phyloP scores from a whole-genome alignment of 1,140 invertebrate genomes.

The Tetramorium parvispinum region DNA sequence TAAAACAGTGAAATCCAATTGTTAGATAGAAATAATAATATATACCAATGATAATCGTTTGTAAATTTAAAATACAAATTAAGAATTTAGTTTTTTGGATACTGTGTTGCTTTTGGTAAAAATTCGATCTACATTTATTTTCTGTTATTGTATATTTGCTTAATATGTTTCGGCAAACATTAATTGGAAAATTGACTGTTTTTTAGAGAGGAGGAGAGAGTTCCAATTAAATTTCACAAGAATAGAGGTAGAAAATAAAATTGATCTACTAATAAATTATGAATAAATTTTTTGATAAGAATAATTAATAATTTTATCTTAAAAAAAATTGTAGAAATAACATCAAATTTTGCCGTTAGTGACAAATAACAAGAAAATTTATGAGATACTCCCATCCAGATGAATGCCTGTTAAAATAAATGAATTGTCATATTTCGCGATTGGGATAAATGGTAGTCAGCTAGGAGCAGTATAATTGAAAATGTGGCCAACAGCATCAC shows the following conservation, averaged over 20 bases:
- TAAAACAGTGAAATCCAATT: neutral
- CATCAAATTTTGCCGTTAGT: neutral
- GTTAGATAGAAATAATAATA: neutral
- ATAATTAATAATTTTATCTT: neutral
- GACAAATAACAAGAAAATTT: neutral
- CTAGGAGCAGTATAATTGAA: slow-evolving; percentile 33
- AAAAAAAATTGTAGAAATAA: neutral
- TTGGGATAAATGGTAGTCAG: neutral
- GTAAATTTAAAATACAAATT: neutral
- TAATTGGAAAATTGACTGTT: neutral
- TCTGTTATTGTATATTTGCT: neutral
- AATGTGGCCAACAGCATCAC: neutral
- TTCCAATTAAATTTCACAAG: neutral
- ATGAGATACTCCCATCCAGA: neutral
- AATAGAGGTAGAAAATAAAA: neutral
- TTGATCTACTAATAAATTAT: neutral
- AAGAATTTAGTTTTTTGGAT: too few species aligned
- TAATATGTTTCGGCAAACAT: neutral
- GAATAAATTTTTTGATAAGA: neutral
- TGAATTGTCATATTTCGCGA: slow-evolving; percentile 5
- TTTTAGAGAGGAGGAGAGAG: too few species aligned
- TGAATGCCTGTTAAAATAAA: neutral
- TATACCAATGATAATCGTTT: neutral
- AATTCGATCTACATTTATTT: neutral
- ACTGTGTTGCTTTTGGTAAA: neutral